phyloP scores from a whole-genome alignment of 2,113 vertebrate species.

The Malurus cyaneus region DNA sequence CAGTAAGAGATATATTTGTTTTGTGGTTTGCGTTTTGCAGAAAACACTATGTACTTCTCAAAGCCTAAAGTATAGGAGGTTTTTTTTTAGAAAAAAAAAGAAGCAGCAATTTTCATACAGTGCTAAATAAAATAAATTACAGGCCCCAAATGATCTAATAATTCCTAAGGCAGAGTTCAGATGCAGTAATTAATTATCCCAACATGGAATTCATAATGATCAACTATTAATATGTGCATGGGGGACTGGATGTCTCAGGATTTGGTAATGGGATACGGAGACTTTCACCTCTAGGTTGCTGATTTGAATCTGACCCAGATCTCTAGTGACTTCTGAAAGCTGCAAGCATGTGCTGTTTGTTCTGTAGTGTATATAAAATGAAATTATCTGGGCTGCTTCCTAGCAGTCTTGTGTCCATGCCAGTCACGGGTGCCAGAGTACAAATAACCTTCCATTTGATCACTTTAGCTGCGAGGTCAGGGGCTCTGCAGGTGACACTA shows the following conservation, averaged over 20 bases:
- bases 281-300: conserved; percentile 70
- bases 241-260: conserved; percentile 64
- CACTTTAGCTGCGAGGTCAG: neutral
- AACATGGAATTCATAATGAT: conserved; percentile 63
- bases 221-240: conserved; percentile 65
- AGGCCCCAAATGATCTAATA: conserved; percentile 58
- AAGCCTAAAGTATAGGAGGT: neutral
- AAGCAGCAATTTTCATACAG: conserved; percentile 43
- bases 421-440: neutral
- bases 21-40: conserved; percentile 55
- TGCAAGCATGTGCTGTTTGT: conserved; percentile 48
- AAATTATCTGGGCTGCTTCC: conserved; percentile 24
- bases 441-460: neutral
- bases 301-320: conserved; percentile 70
- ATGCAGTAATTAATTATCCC: conserved; percentile 57
- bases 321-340: conserved; percentile 60
- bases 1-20: conserved; percentile 58
- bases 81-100: neutral
- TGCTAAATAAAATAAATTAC: conserved; percentile 62
- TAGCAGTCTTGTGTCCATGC: neutral
- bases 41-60: conserved; percentile 47
- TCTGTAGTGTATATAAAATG: conserved; percentile 34
- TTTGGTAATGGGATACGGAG: conserved; percentile 64
- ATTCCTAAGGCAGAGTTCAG: conserved; percentile 59
- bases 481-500: neutral